Percentiles rank a stretch among this genome's conserved stretches.
Conservation (phyloP, 1,140 invertebrate species). For the Belonocnema kinseyi region DNA sequence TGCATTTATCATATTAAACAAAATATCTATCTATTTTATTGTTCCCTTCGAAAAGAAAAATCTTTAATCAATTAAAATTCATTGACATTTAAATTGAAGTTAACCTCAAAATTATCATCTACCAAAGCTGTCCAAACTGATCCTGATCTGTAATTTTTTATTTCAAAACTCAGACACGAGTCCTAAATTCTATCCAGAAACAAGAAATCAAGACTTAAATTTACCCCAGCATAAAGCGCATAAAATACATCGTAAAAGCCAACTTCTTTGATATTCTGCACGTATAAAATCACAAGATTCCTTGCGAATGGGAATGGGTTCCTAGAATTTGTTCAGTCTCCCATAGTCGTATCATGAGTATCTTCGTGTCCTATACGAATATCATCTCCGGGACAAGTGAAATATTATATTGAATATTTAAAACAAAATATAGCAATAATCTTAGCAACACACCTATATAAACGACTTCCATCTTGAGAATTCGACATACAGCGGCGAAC, state of each 20-base stretch:
- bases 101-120: too few relatives aligned
- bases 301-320: slow-evolving; percentile 10
- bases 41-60: too few relatives aligned
- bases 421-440: background rate
- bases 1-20: too few relatives aligned
- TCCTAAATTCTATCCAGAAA: background rate
- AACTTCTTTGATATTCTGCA: slow-evolving; percentile 7
- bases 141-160: too few relatives aligned
- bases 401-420: background rate
- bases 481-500: slow-evolving; percentile 42
- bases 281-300: background rate
- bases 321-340: slow-evolving; percentile 5
- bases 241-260: background rate
- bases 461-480: slow-evolving; percentile 68
- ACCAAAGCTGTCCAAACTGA: too few relatives aligned
- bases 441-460: slow-evolving; percentile 61
- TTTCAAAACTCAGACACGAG: too few relatives aligned
- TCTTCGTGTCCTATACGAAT: background rate
- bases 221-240: background rate
- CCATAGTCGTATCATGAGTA: background rate
- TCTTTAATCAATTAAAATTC: too few relatives aligned
- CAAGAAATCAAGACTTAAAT: background rate
- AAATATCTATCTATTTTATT: too few relatives aligned
- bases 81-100: too few relatives aligned
- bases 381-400: background rate